phyloP scores from a whole-genome alignment of 2,113 vertebrate genomes.

The Dicentrarchus labrax region DNA sequence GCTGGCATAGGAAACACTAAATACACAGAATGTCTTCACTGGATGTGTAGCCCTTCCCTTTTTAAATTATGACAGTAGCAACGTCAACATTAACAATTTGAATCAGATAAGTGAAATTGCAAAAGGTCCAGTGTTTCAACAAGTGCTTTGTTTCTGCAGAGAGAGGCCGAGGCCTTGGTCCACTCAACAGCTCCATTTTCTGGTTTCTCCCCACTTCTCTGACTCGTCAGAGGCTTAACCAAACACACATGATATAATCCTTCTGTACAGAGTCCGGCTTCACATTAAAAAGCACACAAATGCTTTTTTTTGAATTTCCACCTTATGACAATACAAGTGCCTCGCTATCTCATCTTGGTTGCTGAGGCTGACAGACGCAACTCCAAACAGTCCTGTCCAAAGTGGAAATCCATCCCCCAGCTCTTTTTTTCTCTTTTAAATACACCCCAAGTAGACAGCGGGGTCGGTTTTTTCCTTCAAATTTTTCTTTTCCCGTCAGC shows the following conservation, averaged over 20 bases:
- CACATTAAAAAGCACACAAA: constrained; percentile 60
- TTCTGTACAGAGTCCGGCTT: constrained; percentile 60
- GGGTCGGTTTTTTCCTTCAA: constrained; percentile 42
- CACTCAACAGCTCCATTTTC: constrained; percentile 57
- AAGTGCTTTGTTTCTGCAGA: constrained; percentile 78
- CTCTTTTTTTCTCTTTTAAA: constrained; percentile 46
- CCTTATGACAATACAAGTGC: constrained; percentile 52
- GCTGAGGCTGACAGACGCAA: constrained; percentile 56
- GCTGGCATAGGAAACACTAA: constrained; percentile 73
- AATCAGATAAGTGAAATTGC: constrained; percentile 72
- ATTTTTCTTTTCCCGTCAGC: constrained; percentile 47
- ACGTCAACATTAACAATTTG: constrained; percentile 71
- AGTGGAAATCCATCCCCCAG: constrained; percentile 59
- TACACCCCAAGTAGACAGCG: constrained; percentile 46
- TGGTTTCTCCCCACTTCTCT: constrained; percentile 44
- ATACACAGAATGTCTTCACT: constrained; percentile 76
- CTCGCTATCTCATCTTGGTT: constrained; percentile 55
- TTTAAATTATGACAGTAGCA: constrained; percentile 72
- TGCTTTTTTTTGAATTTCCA: constrained; percentile 41
- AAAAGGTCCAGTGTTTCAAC: constrained; percentile 81
- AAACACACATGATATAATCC: constrained; percentile 66
- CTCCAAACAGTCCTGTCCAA: constrained; percentile 66
- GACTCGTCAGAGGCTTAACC: constrained; percentile 56
- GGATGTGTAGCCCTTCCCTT: constrained; percentile 80
- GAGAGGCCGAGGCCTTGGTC: constrained; percentile 65